Base-by-base conservation (phyloP, 2,888 invertebrate species). In the Lasioglossum zephyrum region DNA sequence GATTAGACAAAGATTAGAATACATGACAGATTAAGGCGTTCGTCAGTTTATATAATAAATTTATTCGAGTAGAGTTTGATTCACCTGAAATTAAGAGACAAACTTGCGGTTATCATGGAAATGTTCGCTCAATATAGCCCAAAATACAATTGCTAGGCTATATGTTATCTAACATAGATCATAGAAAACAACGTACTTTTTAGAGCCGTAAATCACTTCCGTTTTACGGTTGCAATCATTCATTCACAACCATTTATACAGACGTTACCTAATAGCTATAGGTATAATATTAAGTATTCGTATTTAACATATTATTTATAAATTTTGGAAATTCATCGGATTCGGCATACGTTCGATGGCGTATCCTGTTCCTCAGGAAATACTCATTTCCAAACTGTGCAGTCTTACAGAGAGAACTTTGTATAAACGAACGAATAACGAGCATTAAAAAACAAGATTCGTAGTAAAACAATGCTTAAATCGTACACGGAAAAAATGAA, bases 41-140 rank as follows among this genome's bases (percentile, higher is more conserved):
- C 22, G 44, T 69, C 1, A n/a, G 18, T 82, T 84, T 66, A 63
- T 63, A 31, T 80, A 79, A 72, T 77, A 78, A 87, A 82, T 89
- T 81, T 82, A 89, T 89, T 89, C 16, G 73, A 69, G 73, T 60
- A 82, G 13, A 57, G 13, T 70, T 73, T 44, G 31, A 39, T 74
- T 73, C 31, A 79, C 11, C 18, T 85, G n/a, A 26, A 53, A 66
- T 72, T 47, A 80, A 77, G 49, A 66, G 57, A 66, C 69, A 49
- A 79, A 79, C 72, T 76, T 53, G 60, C n/a, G 63, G 53, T 41
- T 79, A 82, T 44, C 36, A 60, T 76, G 76, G 57, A 81, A 73
- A 73, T 47, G 13, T 63, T 57, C 22, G 73, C 47, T 66, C 53
- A 39, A 36, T 79, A 66, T 26, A 63, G 63, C 39, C 57, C 41